Conservation (phyloP, 2,113 vertebrate species). For the Hydrolagus affinis region DNA sequence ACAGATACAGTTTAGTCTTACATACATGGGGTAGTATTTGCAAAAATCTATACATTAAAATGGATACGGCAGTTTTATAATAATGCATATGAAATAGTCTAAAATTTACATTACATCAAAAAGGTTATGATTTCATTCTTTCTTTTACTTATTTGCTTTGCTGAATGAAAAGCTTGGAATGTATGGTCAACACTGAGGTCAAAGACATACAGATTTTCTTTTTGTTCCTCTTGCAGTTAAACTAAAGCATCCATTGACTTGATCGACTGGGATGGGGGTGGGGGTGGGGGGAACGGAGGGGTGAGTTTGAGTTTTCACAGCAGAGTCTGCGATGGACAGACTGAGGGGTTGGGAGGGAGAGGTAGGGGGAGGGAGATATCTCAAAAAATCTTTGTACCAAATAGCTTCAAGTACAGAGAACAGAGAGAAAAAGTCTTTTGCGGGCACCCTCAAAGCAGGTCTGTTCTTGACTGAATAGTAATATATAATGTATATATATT, state of each 20-base stretch:
- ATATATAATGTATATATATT: not conserved
- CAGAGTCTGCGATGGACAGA: not conserved
- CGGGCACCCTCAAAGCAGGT: no score
- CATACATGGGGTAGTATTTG: conserved; percentile 99
- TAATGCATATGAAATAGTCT: conserved; percentile 98
- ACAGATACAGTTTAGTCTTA: conserved; percentile 99
- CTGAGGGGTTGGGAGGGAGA: not conserved
- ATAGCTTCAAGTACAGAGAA: no score
- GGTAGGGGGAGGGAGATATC: not conserved
- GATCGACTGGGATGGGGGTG: conserved; percentile 48
- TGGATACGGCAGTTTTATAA: conserved; percentile 98
- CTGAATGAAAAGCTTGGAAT: conserved; percentile 90
- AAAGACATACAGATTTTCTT: conserved; percentile 60
- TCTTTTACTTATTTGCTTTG: conserved; percentile 47
- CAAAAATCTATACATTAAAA: conserved; percentile 99
- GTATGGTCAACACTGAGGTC: conserved; percentile 91
- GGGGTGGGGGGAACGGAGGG: not conserved
- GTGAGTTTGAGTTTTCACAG: not conserved
- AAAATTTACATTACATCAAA: conserved; percentile 99
- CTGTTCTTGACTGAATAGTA: no score
- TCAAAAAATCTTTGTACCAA: not conserved
- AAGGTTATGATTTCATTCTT: conserved; percentile 69
- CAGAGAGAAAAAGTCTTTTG: not conserved
- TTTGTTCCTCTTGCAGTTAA: conserved; percentile 64
- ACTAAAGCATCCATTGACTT: conserved; percentile 70